Percentiles rank a stretch among this genome's conserved stretches.
Evolutionary conservation across 2,113 vertebrate species (phyloP).

Genomic region (Hirundichthys speculiger): DNA sequence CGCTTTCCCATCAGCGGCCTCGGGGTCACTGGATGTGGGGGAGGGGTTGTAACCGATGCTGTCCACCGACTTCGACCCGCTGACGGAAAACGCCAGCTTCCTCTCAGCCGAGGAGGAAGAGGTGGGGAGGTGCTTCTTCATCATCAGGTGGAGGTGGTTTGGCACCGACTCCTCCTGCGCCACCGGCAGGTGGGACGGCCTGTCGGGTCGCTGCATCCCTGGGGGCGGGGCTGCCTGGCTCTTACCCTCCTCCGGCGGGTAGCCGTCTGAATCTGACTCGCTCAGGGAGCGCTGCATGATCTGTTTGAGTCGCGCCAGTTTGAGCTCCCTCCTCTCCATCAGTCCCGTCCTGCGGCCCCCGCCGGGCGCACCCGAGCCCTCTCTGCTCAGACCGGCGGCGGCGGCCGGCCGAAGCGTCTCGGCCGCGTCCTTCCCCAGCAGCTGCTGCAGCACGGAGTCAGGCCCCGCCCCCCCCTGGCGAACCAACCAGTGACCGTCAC

Average conservation of each 20-base stretch:
- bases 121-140: constrained; percentile 83
- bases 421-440: constrained; percentile 89
- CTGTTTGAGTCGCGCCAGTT: constrained; percentile 90
- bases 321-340: constrained; percentile 88
- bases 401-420: constrained; percentile 83
- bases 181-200: constrained; percentile 89
- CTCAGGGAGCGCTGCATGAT: constrained; percentile 94
- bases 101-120: constrained; percentile 74
- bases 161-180: constrained; percentile 83
- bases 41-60: constrained; percentile 84
- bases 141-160: constrained; percentile 84
- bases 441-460: constrained; percentile 88
- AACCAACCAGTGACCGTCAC: constrained; percentile 76
- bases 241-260: constrained; percentile 88
- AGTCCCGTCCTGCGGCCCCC: constrained; percentile 72
- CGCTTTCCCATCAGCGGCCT: constrained; percentile 79
- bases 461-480: constrained; percentile 89
- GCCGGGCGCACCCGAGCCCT: constrained; percentile 62
- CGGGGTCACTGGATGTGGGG: constrained; percentile 88
- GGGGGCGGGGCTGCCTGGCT: constrained; percentile 49
- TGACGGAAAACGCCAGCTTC: constrained; percentile 87
- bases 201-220: constrained; percentile 73
- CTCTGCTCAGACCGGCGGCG: constrained; percentile 54
- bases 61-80: constrained; percentile 87
- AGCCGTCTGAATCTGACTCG: constrained; percentile 90